Percentiles rank a stretch among this genome's conserved stretches.
These are phyloP conservation scores for Drosophila diplacantha DNA, from an alignment of 2,888 invertebrate genomes.

Conservation along the genomic window DNA sequence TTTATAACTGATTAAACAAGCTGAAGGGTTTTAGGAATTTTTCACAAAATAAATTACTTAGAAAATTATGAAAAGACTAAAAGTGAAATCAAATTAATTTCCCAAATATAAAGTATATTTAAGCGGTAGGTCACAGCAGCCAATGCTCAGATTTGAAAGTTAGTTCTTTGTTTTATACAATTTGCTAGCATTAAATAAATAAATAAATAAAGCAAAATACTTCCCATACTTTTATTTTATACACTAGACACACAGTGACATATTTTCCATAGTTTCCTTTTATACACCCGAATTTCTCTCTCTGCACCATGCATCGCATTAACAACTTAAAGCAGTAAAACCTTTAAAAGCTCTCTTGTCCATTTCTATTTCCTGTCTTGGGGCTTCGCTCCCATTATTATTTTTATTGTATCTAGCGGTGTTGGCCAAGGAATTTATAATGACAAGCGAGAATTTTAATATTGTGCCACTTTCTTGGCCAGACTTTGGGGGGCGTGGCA, in stretches of 20 bases:
- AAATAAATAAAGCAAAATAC: no score
- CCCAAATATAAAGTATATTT: no score
- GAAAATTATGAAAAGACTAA: no score
- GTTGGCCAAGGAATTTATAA: conserved; percentile 57
- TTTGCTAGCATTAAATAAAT: no score
- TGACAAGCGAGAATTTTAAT: conserved; percentile 69
- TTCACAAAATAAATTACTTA: no score
- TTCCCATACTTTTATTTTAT: not conserved
- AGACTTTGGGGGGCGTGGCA: conserved; percentile 36
- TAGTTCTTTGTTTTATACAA: no score
- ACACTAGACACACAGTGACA: no score
- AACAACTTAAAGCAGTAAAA: conserved; percentile 20
- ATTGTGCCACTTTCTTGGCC: conserved; percentile 50
- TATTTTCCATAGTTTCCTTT: not conserved
- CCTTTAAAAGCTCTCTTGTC: conserved; percentile 18
- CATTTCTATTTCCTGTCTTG: conserved; percentile 4
- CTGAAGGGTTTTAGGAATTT: no score
- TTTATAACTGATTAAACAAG: no score
- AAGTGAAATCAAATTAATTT: no score
- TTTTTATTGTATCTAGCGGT: conserved; percentile 24
- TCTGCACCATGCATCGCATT: not conserved
- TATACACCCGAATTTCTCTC: not conserved
- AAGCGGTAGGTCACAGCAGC: no score
- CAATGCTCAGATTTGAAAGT: no score
- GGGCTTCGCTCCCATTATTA: conserved; percentile 16